phyloP scores from a whole-genome alignment of 2,888 invertebrate species.

The Perdita meconis region DNA sequence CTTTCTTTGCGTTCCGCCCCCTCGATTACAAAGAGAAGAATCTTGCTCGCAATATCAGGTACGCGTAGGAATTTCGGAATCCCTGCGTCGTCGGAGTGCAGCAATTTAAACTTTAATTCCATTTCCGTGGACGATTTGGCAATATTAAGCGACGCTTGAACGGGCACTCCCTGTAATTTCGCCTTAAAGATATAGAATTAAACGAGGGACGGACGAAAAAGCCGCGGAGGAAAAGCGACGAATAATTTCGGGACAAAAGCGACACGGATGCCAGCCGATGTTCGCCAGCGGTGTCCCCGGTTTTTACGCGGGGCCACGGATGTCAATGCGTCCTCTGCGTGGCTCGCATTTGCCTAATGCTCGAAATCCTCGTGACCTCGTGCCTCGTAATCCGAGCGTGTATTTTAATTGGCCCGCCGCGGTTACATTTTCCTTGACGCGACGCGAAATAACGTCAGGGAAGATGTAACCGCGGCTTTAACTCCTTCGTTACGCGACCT shows the following conservation, averaged over 20 bases:
- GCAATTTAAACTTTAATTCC: conserved; percentile 20
- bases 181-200: conserved; percentile 50
- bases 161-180: conserved; percentile 32
- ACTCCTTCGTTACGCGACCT: conserved; percentile 40
- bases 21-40: neutral
- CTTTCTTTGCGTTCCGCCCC: conserved; percentile 18
- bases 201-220: conserved; percentile 9
- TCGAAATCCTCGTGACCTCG: conserved; percentile 53
- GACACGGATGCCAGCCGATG: conserved; percentile 3
- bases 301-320: conserved; percentile 42
- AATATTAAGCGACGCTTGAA: conserved; percentile 23
- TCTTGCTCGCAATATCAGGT: neutral
- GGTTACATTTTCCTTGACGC: conserved; percentile 50
- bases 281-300: conserved; percentile 4
- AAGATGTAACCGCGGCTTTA: conserved; percentile 50
- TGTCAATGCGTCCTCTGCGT: conserved; percentile 56
- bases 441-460: conserved; percentile 51
- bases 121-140: too few species aligned
- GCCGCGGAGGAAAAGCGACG: conserved; percentile 2
- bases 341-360: conserved; percentile 61
- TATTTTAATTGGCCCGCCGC: conserved; percentile 61
- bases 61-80: neutral
- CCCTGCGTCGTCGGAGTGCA: neutral
- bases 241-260: conserved; percentile 53
- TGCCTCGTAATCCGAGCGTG: conserved; percentile 56